These are phyloP conservation scores for Neodontobutis hainanensis DNA, from an alignment of 2,113 vertebrate genomes.

Conservation along the genomic window DNA sequence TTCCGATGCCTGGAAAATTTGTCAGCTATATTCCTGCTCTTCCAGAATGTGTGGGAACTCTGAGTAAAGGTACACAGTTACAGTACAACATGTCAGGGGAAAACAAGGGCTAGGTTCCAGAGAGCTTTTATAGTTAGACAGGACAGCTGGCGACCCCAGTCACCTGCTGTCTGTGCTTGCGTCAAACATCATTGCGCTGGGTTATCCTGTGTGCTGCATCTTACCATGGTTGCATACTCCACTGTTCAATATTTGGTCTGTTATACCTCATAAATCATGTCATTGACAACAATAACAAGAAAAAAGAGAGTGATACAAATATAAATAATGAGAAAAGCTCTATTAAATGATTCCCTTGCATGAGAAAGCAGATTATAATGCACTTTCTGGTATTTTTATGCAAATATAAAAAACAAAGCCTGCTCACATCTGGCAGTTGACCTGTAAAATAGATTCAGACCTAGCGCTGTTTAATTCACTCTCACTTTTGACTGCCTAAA, in stretches of 20 bases:
- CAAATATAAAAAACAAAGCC: conserved; percentile 19
- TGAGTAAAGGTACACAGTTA: conserved; percentile 8
- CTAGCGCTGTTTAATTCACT: background rate
- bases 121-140: conserved; percentile 50
- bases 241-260: background rate
- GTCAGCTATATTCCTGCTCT: background rate
- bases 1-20: background rate
- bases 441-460: conserved; percentile 21
- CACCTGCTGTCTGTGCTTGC: conserved; percentile 50
- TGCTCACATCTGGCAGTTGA: conserved; percentile 39
- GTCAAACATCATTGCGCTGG: conserved; percentile 23
- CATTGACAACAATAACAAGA: background rate
- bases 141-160: conserved; percentile 61
- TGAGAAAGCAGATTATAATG: conserved; percentile 34
- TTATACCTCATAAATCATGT: background rate
- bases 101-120: conserved; percentile 49
- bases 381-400: conserved; percentile 34
- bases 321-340: conserved; percentile 9
- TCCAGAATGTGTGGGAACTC: background rate
- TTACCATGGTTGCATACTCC: background rate
- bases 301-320: background rate
- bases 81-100: conserved; percentile 6
- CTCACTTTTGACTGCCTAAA: conserved; percentile 1
- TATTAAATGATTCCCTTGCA: conserved; percentile 15
- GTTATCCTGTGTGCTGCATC: background rate